Conservation (phyloP, 2,888 invertebrate genomes). For the Tineola bisselliella region DNA sequence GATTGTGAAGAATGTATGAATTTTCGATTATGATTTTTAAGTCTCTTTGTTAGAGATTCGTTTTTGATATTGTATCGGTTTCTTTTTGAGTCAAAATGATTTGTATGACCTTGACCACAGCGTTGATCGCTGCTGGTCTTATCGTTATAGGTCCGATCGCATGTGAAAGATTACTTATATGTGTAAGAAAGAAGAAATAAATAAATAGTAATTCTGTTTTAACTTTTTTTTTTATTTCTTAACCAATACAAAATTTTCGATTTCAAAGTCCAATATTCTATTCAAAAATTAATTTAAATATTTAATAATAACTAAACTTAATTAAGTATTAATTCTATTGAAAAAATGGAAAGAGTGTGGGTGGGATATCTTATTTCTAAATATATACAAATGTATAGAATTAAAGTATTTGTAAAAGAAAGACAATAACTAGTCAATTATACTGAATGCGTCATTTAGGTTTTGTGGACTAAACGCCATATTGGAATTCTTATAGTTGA, state of each 20-base stretch:
- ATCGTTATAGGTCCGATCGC: not conserved
- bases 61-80: not conserved
- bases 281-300: not conserved
- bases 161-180: constrained; percentile 5
- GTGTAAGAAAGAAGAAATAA: not conserved
- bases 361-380: not conserved
- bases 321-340: not conserved
- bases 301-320: not conserved
- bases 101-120: constrained; percentile 10
- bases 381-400: not conserved
- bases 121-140: constrained; percentile 3
- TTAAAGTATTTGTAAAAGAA: not conserved
- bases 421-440: constrained; percentile 27
- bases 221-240: not conserved
- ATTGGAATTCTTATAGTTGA: constrained; percentile 55
- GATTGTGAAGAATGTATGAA: not conserved
- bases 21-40: too few species aligned
- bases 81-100: constrained; percentile 1
- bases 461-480: constrained; percentile 60
- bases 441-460: constrained; percentile 57
- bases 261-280: not conserved
- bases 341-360: not conserved
- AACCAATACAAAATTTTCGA: not conserved
- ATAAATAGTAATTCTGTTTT: not conserved
- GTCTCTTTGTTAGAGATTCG: not conserved